Conservation (phyloP, 2,888 invertebrate genomes). For the Nebria brevicollis region DNA sequence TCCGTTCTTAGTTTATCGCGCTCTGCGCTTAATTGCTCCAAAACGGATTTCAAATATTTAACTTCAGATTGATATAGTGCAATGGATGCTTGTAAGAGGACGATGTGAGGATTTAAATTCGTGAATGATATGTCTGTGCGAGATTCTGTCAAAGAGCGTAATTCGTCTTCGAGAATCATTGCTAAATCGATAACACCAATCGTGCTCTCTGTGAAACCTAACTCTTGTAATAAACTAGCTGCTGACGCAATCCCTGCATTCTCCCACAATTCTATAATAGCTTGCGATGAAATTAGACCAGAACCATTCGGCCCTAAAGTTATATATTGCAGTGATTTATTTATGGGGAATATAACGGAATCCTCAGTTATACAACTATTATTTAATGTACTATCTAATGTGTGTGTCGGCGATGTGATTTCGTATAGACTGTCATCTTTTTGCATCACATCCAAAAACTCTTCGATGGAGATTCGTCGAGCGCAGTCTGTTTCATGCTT, state of each 20-base stretch:
- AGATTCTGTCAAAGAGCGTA: slow-evolving; percentile 52
- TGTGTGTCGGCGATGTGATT: slow-evolving; percentile 45
- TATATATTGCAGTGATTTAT: slow-evolving; percentile 59
- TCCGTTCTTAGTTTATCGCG: slow-evolving; percentile 83
- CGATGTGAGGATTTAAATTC: slow-evolving; percentile 61
- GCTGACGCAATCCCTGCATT: slow-evolving; percentile 74
- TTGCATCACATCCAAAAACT: slow-evolving; percentile 71
- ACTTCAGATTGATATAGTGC: slow-evolving; percentile 75
- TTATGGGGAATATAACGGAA: slow-evolving; percentile 56
- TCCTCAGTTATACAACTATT: slow-evolving; percentile 61
- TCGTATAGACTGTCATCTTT: slow-evolving; percentile 59
- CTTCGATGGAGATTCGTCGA: slow-evolving; percentile 73
- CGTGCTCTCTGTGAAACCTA: slow-evolving; percentile 72
- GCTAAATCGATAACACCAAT: slow-evolving; percentile 72
- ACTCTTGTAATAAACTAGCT: slow-evolving; percentile 71
- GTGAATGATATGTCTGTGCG: slow-evolving; percentile 54
- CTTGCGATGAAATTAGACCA: slow-evolving; percentile 62
- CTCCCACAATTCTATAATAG: slow-evolving; percentile 78
- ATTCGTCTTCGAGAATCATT: slow-evolving; percentile 76
- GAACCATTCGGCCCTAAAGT: slow-evolving; percentile 60
- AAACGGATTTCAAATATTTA: slow-evolving; percentile 67
- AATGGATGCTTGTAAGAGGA: slow-evolving; percentile 72
- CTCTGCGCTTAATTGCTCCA: slow-evolving; percentile 78
- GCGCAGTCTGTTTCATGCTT: slow-evolving; percentile 72
- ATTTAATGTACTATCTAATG: slow-evolving; percentile 45